Conservation (phyloP, 64 coral and sea anemone species). For the Dendrophyllia cribrosa region DNA sequence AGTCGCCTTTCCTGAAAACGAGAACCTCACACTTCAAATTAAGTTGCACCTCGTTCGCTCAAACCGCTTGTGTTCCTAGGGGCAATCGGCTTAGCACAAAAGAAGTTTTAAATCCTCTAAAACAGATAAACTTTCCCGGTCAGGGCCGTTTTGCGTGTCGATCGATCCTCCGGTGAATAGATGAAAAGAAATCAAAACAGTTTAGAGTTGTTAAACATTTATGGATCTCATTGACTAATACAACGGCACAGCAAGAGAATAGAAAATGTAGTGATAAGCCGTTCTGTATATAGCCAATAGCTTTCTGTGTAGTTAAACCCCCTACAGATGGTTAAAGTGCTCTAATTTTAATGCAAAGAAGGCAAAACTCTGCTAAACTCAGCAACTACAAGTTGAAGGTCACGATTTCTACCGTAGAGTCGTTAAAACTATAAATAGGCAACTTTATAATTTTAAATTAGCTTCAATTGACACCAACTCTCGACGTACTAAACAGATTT, state of each 20-base stretch:
- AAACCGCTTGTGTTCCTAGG: neutral
- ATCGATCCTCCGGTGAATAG: neutral
- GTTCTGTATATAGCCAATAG: constrained; percentile 37
- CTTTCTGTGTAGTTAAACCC: constrained; percentile 1
- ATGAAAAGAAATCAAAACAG: constrained; percentile 53
- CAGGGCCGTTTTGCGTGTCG: constrained; percentile 33
- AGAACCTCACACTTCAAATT: neutral
- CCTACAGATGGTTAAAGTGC: constrained; percentile 15
- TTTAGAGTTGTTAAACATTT: constrained; percentile 32
- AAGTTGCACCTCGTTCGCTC: neutral
- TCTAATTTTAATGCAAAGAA: neutral
- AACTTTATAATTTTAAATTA: no score
- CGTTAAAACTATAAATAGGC: no score
- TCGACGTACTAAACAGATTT: no score
- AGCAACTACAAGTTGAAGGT: neutral
- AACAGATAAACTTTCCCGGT: neutral
- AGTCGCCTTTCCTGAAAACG: neutral
- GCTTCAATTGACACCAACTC: no score
- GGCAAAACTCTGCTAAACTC: neutral
- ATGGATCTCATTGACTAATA: constrained; percentile 16
- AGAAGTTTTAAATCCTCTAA: neutral
- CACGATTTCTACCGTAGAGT: neutral
- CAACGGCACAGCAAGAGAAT: neutral
- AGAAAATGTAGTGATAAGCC: constrained; percentile 9
- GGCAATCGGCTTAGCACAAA: neutral